A percentile compares a stretch with the other conserved stretches of the same genome.
These are phyloP conservation scores for Podarcis muralis DNA, from an alignment of 2,113 vertebrate species.

Conservation along the genomic window DNA sequence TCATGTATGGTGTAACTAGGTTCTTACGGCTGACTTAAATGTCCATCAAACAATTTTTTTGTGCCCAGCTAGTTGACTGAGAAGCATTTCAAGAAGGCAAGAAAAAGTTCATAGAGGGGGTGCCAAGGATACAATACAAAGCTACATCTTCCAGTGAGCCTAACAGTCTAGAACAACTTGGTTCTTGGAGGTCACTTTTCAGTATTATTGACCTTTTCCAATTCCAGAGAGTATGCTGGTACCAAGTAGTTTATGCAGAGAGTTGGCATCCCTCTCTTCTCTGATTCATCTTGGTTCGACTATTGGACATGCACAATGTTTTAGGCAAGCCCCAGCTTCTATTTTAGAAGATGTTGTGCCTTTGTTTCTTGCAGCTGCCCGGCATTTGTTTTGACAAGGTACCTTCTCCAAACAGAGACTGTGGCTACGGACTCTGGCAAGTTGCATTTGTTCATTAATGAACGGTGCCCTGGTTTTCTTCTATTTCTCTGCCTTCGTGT, in stretches of 20 bases:
- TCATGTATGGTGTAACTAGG: not conserved
- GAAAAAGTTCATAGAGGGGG: not conserved
- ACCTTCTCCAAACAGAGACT: not conserved
- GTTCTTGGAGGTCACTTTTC: not conserved
- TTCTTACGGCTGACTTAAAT: not conserved
- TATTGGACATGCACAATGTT: not conserved
- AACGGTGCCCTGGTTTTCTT: not conserved
- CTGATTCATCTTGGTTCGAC: not conserved
- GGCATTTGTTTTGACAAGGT: not conserved
- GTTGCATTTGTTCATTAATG: not conserved
- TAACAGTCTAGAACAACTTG: not conserved
- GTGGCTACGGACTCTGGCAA: not conserved
- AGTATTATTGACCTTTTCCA: not conserved
- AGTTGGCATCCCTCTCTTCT: not conserved
- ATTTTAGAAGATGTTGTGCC: not conserved
- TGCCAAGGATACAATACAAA: not conserved
- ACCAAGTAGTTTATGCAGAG: not conserved
- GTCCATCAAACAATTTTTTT: not conserved
- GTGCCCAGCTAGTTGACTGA: not conserved
- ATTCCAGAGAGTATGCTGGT: not conserved
- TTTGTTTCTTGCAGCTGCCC: not conserved
- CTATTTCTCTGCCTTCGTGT: not conserved
- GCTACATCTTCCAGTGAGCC: too few species aligned
- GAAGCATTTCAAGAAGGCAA: not conserved
- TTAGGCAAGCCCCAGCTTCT: not conserved